These are phyloP conservation scores for Hecatera dysodea DNA, from an alignment of 2,888 invertebrate species.

Conservation along the genomic window DNA sequence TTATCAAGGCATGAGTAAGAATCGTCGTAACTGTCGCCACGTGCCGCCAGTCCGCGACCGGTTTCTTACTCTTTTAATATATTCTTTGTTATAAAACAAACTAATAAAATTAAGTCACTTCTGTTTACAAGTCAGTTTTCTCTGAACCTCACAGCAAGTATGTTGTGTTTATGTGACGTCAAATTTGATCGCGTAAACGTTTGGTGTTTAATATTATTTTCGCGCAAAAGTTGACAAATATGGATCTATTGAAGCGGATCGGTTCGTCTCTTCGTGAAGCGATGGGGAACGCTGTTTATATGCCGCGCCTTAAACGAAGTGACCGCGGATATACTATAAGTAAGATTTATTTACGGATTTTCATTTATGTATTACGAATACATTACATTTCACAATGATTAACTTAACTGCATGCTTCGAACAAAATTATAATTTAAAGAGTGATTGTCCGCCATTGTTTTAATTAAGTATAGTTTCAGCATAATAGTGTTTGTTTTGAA, in stretches of 20 bases:
- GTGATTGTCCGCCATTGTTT: not conserved
- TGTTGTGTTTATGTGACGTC: conserved; percentile 73
- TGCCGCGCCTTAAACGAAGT: conserved; percentile 61
- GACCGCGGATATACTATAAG: conserved; percentile 71
- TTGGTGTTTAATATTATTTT: conserved; percentile 60
- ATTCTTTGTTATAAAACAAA: conserved; percentile 69
- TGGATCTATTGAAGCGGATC: conserved; percentile 65
- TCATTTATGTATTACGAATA: not conserved
- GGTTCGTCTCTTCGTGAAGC: conserved; percentile 58
- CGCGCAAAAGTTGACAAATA: conserved; percentile 67
- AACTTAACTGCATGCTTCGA: not conserved
- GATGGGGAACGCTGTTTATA: conserved; percentile 64
- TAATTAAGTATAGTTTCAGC: not conserved
- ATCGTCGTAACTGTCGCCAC: conserved; percentile 55
- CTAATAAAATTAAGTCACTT: conserved; percentile 69
- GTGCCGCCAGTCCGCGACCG: conserved; percentile 61
- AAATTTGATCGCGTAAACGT: conserved; percentile 56
- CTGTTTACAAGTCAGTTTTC: conserved; percentile 74
- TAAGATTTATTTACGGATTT: conserved; percentile 67
- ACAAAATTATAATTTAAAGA: not conserved
- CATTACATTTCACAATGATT: not conserved
- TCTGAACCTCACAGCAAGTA: conserved; percentile 72
- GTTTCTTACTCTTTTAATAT: conserved; percentile 72
- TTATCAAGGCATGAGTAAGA: conserved; percentile 33
- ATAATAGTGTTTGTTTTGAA: not conserved